A percentile compares a stretch with the other conserved stretches of the same genome.
Evolutionary conservation across 23 tunicate genomes (phyloP).

Genomic region (Ciona savignyi): DNA sequence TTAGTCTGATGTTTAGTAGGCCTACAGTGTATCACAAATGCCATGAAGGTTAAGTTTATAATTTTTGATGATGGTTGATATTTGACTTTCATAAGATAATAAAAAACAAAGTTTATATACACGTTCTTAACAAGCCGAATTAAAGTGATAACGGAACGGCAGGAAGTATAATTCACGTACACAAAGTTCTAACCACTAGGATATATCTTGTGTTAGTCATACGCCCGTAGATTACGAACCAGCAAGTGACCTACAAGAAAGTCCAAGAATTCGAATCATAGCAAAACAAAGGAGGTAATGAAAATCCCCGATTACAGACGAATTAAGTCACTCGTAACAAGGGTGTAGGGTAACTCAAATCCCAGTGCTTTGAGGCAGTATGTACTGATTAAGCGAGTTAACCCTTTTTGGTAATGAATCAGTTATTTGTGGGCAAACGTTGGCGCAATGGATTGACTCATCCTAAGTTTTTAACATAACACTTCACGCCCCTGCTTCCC

Average conservation of each 20-base stretch:
- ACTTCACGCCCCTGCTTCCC: not conserved
- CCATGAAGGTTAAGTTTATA: too few relatives aligned
- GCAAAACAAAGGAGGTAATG: not conserved
- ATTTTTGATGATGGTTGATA: too few relatives aligned
- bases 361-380: not conserved
- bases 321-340: not conserved
- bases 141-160: too few relatives aligned
- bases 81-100: too few relatives aligned
- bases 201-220: too few relatives aligned
- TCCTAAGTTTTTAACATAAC: not conserved
- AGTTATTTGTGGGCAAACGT: not conserved
- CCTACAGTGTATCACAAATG: too few relatives aligned
- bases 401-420: not conserved
- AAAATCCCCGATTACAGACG: not conserved
- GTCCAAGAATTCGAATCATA: not conserved
- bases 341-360: not conserved
- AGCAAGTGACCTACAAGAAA: too few relatives aligned
- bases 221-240: too few relatives aligned
- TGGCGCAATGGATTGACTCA: not conserved
- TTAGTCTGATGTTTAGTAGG: too few relatives aligned
- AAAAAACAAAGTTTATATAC: too few relatives aligned
- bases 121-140: not conserved
- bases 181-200: too few relatives aligned
- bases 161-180: too few relatives aligned
- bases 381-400: not conserved